These are phyloP conservation scores for Syngnathus acus DNA, from an alignment of 2,797 vertebrate species.

Conservation along the genomic window DNA sequence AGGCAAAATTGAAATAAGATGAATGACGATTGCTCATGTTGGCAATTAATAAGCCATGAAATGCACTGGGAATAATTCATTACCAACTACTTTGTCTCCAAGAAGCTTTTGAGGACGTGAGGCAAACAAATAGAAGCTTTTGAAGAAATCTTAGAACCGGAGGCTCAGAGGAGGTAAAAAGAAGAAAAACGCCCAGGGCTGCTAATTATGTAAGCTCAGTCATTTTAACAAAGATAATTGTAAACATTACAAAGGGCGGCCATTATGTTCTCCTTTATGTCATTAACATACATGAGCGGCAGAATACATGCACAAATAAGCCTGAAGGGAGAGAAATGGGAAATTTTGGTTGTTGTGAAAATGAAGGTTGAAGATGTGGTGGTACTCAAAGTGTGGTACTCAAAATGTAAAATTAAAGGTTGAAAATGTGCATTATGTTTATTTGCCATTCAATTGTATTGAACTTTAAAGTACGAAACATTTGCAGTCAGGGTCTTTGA, in stretches of 20 bases:
- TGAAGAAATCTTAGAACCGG: constrained; percentile 8
- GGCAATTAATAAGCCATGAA: constrained; percentile 65
- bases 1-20: constrained; percentile 56
- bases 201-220: constrained; percentile 19
- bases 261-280: not conserved
- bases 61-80: constrained; percentile 47
- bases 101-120: constrained; percentile 38
- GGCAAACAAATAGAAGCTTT: constrained; percentile 33
- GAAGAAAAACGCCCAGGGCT: constrained; percentile 20
- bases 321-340: not conserved
- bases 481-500: too few relatives aligned
- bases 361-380: not conserved
- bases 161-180: not conserved
- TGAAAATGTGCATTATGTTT: too few relatives aligned
- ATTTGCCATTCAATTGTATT: too few relatives aligned
- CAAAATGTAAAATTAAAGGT: too few relatives aligned
- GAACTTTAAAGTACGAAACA: too few relatives aligned
- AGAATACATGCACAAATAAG: not conserved
- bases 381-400: not conserved
- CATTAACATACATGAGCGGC: not conserved
- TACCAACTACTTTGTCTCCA: constrained; percentile 37
- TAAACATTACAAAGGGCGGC: constrained; percentile 30
- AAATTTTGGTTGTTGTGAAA: too few relatives aligned
- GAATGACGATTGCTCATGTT: constrained; percentile 48
- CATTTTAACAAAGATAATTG: constrained; percentile 21